phyloP scores from a whole-genome alignment of 2,797 vertebrate genomes.

The Triplophysa yarkandensis region DNA sequence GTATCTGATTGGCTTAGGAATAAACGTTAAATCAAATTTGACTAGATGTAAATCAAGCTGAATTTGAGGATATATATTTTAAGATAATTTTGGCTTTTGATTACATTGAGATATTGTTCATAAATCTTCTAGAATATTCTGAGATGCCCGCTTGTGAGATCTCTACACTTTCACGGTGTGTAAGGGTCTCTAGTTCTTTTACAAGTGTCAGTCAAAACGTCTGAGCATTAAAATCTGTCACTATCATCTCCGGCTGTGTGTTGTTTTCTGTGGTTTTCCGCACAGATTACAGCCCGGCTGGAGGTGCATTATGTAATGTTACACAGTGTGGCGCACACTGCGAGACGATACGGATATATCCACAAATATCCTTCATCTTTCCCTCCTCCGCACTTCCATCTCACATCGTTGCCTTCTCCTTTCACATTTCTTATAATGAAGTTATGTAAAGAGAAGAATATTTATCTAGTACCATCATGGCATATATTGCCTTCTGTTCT shows the following conservation, averaged over 20 bases:
- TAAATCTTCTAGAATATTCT: no score
- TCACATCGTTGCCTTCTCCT: not conserved
- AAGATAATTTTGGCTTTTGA: no score
- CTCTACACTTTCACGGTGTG: no score
- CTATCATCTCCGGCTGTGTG: constrained; percentile 8
- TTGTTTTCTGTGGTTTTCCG: constrained; percentile 38
- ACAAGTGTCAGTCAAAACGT: constrained; percentile 27
- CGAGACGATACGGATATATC: constrained; percentile 15
- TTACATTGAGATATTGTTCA: no score
- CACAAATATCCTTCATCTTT: constrained; percentile 34
- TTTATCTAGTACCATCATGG: not conserved
- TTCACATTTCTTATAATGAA: constrained; percentile 6
- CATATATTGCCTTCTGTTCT: not conserved
- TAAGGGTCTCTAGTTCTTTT: no score
- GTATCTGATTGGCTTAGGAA: not conserved
- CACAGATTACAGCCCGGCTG: constrained; percentile 40
- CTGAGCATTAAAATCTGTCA: not conserved
- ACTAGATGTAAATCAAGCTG: no score
- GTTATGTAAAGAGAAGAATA: no score
- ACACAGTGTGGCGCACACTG: constrained; percentile 40
- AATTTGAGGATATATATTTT: no score
- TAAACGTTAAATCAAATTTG: no score
- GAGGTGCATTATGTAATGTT: constrained; percentile 53
- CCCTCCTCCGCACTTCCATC: constrained; percentile 43
- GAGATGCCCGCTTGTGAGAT: no score